Evolutionary conservation across 2,113 vertebrate species (phyloP).

Genomic region (Campylomormyrus numenius): DNA sequence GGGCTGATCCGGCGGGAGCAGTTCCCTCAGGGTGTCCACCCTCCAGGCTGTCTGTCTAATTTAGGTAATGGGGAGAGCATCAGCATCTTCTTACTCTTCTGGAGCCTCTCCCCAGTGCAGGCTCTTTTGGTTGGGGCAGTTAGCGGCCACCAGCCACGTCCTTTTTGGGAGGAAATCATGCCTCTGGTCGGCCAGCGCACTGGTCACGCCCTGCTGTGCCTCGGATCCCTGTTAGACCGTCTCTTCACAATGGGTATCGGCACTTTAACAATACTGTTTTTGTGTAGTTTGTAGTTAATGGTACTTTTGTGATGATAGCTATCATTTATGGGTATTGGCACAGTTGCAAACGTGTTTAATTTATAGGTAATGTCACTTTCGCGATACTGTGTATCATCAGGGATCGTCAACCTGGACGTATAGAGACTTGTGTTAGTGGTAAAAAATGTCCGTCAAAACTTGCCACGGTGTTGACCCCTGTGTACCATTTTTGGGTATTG

Average conservation of each 20-base stretch:
- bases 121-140: neutral
- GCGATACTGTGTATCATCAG: neutral
- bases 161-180: neutral
- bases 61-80: neutral
- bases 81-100: neutral
- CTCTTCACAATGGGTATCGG: neutral
- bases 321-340: neutral
- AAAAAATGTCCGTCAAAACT: neutral
- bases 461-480: neutral
- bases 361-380: neutral
- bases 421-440: neutral
- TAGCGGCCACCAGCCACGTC: neutral
- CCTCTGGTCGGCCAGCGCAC: neutral
- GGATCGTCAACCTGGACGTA: neutral
- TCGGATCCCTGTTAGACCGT: neutral
- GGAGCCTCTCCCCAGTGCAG: neutral
- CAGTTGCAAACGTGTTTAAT: neutral
- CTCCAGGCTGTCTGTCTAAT: neutral
- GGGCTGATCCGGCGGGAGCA: neutral
- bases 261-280: neutral
- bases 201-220: neutral
- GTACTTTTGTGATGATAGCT: neutral
- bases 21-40: neutral
- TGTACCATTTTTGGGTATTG: neutral
- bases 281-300: neutral